phyloP scores from a whole-genome alignment of 1,140 invertebrate genomes.

The Ditylenchus dipsaci region DNA sequence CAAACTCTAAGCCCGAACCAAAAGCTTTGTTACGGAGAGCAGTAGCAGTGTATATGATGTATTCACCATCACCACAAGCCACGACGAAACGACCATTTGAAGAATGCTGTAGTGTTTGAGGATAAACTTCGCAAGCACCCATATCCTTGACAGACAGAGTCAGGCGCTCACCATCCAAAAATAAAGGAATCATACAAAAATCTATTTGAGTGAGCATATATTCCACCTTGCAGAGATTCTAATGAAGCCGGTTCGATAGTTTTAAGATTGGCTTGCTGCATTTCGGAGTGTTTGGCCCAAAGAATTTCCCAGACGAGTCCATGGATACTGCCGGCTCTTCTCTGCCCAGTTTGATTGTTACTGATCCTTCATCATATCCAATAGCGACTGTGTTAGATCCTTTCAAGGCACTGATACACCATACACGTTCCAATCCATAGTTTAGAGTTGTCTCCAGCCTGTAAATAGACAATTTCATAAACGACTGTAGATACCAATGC shows the following conservation, averaged over 20 bases:
- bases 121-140: conserved; percentile 98
- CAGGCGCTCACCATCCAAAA: conserved; percentile 78
- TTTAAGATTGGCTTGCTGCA: conserved; percentile 94
- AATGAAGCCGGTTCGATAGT: conserved; percentile 59
- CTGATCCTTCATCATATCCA: conserved; percentile 96
- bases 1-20: conserved; percentile 95
- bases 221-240: conserved; percentile 47
- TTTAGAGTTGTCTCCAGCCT: conserved; percentile 87
- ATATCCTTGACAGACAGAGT: conserved; percentile 93
- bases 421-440: conserved; percentile 94
- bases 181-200: not conserved
- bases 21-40: conserved; percentile 96
- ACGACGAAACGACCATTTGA: conserved; percentile 92
- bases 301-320: conserved; percentile 94
- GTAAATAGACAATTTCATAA: conserved; percentile 22
- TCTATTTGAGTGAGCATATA: not conserved
- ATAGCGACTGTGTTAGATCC: conserved; percentile 94
- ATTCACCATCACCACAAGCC: conserved; percentile 98
- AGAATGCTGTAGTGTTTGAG: conserved; percentile 95
- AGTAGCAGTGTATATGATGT: conserved; percentile 99
- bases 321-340: conserved; percentile 98
- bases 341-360: conserved; percentile 90
- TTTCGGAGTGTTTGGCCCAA: conserved; percentile 94
- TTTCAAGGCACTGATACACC: conserved; percentile 89
- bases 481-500: not conserved